Evolutionary conservation across 2,888 invertebrate species (phyloP).

Genomic region (Eilema sororculum): DNA sequence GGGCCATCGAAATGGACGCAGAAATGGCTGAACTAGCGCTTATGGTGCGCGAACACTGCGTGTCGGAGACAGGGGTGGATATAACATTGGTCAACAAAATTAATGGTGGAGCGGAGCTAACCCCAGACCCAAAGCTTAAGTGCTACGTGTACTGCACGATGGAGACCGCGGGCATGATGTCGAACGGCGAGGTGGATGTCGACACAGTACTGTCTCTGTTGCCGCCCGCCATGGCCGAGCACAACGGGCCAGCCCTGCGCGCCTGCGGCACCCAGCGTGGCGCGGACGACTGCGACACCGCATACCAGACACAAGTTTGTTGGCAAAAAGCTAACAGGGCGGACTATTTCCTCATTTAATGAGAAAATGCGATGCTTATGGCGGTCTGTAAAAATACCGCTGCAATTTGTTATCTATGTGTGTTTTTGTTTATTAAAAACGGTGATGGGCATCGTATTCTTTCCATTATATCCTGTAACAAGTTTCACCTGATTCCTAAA

Average conservation of each 20-base stretch:
- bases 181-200: conserved; percentile 73
- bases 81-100: conserved; percentile 64
- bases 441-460: too few species aligned
- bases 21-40: conserved; percentile 78
- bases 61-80: conserved; percentile 72
- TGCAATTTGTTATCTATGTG: too few species aligned
- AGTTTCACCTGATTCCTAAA: too few species aligned
- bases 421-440: too few species aligned
- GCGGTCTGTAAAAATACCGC: not conserved
- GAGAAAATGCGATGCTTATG: not conserved
- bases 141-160: conserved; percentile 81
- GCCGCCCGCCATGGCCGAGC: conserved; percentile 64
- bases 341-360: conserved; percentile 75
- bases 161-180: conserved; percentile 81
- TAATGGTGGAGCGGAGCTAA: conserved; percentile 70
- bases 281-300: conserved; percentile 77
- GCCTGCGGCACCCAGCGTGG: conserved; percentile 72
- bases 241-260: conserved; percentile 61
- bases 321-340: conserved; percentile 74
- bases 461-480: too few species aligned
- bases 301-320: conserved; percentile 76
- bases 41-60: conserved; percentile 76
- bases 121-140: conserved; percentile 69
- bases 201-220: conserved; percentile 75
- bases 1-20: conserved; percentile 60